These are phyloP conservation scores for Pachypanchax playfairii DNA, from an alignment of 2,113 vertebrate genomes.

Conservation along the genomic window DNA sequence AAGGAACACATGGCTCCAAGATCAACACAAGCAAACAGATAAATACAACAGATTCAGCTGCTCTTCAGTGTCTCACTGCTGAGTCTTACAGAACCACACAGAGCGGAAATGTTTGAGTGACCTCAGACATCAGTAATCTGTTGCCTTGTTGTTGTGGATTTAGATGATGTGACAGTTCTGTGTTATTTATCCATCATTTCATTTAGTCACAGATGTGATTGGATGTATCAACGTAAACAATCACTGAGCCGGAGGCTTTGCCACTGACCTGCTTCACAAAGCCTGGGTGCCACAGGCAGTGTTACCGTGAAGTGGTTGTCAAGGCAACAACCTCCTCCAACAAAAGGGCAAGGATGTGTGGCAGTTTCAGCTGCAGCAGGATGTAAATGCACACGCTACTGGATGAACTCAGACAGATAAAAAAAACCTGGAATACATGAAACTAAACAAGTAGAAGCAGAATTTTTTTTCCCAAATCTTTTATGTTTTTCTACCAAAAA, in stretches of 20 bases:
- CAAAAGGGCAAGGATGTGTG: constrained; percentile 47
- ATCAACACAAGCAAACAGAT: no score
- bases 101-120: background rate
- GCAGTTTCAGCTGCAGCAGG: constrained; percentile 17
- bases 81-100: background rate
- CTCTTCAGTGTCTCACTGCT: background rate
- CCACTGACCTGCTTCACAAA: constrained; percentile 21
- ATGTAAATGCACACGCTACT: constrained; percentile 1
- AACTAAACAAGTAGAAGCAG: no score
- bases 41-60: background rate
- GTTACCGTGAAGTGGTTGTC: constrained; percentile 37
- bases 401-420: no score
- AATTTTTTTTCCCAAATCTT: no score
- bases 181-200: background rate
- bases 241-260: background rate
- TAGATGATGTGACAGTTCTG: background rate
- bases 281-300: constrained; percentile 2
- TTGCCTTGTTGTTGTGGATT: background rate
- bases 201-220: background rate
- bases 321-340: constrained; percentile 61
- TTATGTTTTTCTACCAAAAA: no score
- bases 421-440: background rate
- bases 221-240: background rate
- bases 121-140: background rate
- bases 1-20: no score